A percentile compares a stretch with the other conserved stretches of the same genome.
These are phyloP conservation scores for Apodemia zela DNA, from an alignment of 2,888 invertebrate genomes.

Conservation along the genomic window DNA sequence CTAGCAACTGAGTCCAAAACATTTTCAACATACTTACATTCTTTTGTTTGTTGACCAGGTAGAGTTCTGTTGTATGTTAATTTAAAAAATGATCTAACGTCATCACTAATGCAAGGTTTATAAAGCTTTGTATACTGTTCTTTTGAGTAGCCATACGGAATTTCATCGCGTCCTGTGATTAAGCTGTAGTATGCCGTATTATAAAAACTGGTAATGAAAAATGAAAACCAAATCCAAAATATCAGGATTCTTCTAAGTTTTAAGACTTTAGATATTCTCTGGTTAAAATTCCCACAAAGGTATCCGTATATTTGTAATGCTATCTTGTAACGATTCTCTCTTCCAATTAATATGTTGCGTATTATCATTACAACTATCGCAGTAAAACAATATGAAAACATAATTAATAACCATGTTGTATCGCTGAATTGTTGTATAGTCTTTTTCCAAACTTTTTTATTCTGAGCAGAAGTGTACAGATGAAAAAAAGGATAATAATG, in stretches of 20 bases:
- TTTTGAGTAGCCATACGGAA: background rate
- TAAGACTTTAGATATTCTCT: conserved; percentile 37
- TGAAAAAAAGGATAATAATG: background rate
- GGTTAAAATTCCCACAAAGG: conserved; percentile 42
- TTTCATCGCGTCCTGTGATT: conserved; percentile 35
- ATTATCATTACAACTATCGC: background rate
- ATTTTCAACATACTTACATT: conserved; percentile 39
- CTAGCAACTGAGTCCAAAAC: conserved; percentile 41
- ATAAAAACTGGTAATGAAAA: conserved; percentile 52
- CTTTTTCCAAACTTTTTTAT: background rate
- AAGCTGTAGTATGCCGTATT: conserved; percentile 50
- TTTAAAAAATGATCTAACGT: conserved; percentile 39
- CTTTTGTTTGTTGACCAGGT: conserved; percentile 37
- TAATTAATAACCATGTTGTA: background rate
- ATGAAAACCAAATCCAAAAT: conserved; percentile 54
- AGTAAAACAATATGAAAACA: conserved; percentile 1
- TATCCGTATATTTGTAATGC: conserved; percentile 42
- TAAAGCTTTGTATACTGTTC: conserved; percentile 35
- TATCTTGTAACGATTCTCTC: background rate
- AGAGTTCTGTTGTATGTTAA: conserved; percentile 35
- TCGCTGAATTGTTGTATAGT: background rate
- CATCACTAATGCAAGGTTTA: conserved; percentile 46
- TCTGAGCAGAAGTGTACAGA: background rate
- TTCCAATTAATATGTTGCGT: background rate
- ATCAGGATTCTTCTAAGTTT: conserved; percentile 41